phyloP scores from a whole-genome alignment of 2,797 vertebrate species.

The Sebastes taczanowskii region DNA sequence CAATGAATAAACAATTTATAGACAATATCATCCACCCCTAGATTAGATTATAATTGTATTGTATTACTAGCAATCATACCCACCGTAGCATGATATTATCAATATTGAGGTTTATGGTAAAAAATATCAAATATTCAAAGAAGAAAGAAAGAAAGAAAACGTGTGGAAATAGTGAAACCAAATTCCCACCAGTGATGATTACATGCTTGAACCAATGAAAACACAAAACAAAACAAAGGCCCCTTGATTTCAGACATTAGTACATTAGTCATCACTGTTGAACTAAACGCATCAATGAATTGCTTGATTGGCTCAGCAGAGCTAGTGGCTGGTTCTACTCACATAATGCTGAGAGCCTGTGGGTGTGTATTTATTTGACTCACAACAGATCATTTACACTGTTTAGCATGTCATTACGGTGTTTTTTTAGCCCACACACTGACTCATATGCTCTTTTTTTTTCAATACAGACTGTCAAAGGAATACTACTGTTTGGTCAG shows the following conservation, averaged over 20 bases:
- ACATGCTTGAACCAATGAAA: not conserved
- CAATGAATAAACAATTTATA: not conserved
- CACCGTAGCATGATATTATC: not conserved
- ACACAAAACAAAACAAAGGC: not conserved
- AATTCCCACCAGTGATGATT: not conserved
- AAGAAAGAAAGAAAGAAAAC: not conserved
- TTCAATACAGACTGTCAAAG: not conserved
- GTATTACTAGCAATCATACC: not conserved
- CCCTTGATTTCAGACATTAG: not conserved
- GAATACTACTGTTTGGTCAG: not conserved
- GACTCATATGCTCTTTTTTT: not conserved
- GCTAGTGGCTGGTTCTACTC: conserved; percentile 54
- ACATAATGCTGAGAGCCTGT: conserved; percentile 61
- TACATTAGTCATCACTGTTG: conserved; percentile 7
- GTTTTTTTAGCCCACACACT: conserved; percentile 54
- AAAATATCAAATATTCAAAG: not conserved
- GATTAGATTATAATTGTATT: not conserved
- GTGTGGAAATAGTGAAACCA: not conserved
- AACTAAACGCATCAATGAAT: conserved; percentile 18
- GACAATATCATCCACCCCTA: not conserved
- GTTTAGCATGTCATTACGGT: conserved; percentile 76
- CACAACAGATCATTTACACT: conserved; percentile 71
- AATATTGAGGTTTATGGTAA: not conserved
- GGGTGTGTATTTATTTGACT: conserved; percentile 75
- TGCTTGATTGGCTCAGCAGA: conserved; percentile 21